phyloP scores from a whole-genome alignment of 2,113 vertebrate genomes.

The Nerophis ophidion region DNA sequence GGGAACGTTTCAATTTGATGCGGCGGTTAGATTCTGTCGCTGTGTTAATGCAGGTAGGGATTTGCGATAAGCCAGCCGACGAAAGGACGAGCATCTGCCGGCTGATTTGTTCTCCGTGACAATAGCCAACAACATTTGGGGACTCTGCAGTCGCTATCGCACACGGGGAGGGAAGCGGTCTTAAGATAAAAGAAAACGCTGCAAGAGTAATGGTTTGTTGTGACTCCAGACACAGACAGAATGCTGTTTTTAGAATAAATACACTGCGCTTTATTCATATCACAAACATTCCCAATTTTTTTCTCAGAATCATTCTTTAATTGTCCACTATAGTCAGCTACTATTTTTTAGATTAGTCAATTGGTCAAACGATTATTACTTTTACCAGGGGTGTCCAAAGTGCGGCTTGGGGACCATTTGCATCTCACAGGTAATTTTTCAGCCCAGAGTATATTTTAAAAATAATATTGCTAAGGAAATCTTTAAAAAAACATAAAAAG shows the following conservation, averaged over 20 bases:
- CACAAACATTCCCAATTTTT: conserved; percentile 36
- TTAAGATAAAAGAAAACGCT: conserved; percentile 34
- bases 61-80: conserved; percentile 54
- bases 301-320: conserved; percentile 13
- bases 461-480: too few relatives aligned
- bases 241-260: conserved; percentile 33
- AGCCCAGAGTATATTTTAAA: too few relatives aligned
- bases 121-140: conserved; percentile 53
- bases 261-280: conserved; percentile 14
- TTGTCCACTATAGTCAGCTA: too few relatives aligned
- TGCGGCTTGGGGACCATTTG: too few relatives aligned
- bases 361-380: too few relatives aligned
- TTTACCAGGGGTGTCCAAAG: too few relatives aligned
- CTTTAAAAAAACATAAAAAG: too few relatives aligned
- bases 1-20: conserved; percentile 68
- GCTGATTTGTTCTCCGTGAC: conserved; percentile 57
- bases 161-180: conserved; percentile 17
- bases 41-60: conserved; percentile 51
- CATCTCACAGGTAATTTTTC: too few relatives aligned
- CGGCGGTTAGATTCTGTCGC: conserved; percentile 52
- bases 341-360: too few relatives aligned
- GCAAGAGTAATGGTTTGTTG: conserved; percentile 49
- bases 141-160: conserved; percentile 43
- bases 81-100: conserved; percentile 49
- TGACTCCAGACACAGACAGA: conserved; percentile 43